Evolutionary conservation across 2,888 invertebrate genomes (phyloP), one percentile per base, ranked within the genome.

Genomic region (Cheilosia urbana): DNA sequence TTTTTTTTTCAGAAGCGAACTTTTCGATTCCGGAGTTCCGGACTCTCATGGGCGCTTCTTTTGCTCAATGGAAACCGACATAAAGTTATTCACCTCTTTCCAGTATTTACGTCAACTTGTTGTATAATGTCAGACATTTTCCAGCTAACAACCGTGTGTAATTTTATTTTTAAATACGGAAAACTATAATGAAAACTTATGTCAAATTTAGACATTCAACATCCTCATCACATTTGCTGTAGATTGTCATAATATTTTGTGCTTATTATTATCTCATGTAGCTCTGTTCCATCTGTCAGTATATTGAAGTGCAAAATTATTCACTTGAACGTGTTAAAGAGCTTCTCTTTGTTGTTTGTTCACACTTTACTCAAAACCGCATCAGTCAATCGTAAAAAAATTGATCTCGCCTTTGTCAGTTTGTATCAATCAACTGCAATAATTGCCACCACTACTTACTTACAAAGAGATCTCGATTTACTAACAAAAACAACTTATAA

Each of bases 401-500:
- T 68, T 49, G 66, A 83, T 66, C 78, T 57, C 34, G 13, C 15
- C 17, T 27, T 51, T 63, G 58, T 65, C 60, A 66, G 40, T 40
- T 40, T 49, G 77, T n/a, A n/a, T 77, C 72, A 82, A 66, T 66
- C 53, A 82, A 21, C 2, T 51, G 24, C 47, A 55, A 57, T 27
- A 55, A 57, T 27, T 21, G 5, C 24, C 24, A 21, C 4, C n/a
- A 7, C 3, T 51, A 13, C 19, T 21, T 19, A 51, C 45, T 49
- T 13, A 21, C 7, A 0, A 0, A 15, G 15, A 51, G 6, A 24
- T 4, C 24, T 15, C 15, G 49, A 24, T 45, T 47, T 17, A 6
- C 9, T 21, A 45, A 9, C 40, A 19, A 73, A 47, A 24, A 55
- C 4, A 19, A 27, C 15, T 45, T 9, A 30, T 17, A 17, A 53